phyloP scores from a whole-genome alignment of 2,888 invertebrate genomes.

The Bhutanitis thaidina region DNA sequence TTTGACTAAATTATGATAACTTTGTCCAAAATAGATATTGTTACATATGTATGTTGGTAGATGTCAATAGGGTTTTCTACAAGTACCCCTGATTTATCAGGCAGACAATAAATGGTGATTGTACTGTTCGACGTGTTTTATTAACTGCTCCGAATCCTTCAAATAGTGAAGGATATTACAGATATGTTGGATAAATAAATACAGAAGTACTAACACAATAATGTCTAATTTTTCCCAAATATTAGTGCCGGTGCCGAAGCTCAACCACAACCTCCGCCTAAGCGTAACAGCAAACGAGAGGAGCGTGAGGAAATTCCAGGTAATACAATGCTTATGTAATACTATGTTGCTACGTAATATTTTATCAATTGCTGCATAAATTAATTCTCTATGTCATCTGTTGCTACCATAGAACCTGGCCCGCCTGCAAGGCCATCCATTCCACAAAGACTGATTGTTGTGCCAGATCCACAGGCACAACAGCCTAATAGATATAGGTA shows the following conservation, averaged over 20 bases:
- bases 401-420: constrained; percentile 84
- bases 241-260: constrained; percentile 81
- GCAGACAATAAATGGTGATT: too few relatives aligned
- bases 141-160: too few relatives aligned
- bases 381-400: constrained; percentile 16
- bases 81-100: too few relatives aligned
- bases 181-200: too few relatives aligned
- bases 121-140: too few relatives aligned
- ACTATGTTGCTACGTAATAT: background rate
- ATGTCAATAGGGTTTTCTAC: too few relatives aligned
- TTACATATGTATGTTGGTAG: too few relatives aligned
- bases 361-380: background rate
- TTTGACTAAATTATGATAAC: too few relatives aligned
- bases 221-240: too few relatives aligned
- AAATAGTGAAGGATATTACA: too few relatives aligned
- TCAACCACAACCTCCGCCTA: constrained; percentile 81
- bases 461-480: constrained; percentile 91
- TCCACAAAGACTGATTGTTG: constrained; percentile 94
- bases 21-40: too few relatives aligned
- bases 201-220: background rate
- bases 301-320: constrained; percentile 81
- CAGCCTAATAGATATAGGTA: constrained; percentile 83
- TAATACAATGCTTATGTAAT: constrained; percentile 23
- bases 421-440: constrained; percentile 93
- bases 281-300: constrained; percentile 78